A percentile compares a stretch with the other conserved stretches of the same genome.
These are phyloP conservation scores for Quadroppia sp. DNA, from an alignment of 2,888 invertebrate species.

Conservation along the genomic window DNA sequence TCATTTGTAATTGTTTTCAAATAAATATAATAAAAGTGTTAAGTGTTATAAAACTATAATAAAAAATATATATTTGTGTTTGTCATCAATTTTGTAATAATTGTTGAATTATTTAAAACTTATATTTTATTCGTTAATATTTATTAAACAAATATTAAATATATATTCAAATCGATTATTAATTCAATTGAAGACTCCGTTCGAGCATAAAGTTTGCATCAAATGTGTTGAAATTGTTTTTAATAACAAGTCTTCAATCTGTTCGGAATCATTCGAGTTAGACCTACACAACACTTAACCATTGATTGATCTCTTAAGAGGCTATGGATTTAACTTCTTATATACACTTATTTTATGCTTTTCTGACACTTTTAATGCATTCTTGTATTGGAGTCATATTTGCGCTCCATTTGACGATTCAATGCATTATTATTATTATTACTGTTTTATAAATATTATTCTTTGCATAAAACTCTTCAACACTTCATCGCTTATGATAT, in stretches of 20 bases:
- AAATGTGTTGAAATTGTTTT: neutral
- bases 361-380: conserved; percentile 9
- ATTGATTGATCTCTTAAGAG: neutral
- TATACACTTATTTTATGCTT: neutral
- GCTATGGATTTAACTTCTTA: neutral
- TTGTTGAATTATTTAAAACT: too few relatives aligned
- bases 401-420: conserved; percentile 13
- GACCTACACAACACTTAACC: neutral
- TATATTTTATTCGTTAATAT: too few relatives aligned
- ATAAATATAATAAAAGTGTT: too few relatives aligned
- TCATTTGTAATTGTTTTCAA: too few relatives aligned
- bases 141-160: too few relatives aligned
- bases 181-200: neutral
- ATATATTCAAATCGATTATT: too few relatives aligned
- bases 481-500: conserved; percentile 26
- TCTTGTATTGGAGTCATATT: neutral
- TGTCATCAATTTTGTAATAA: too few relatives aligned
- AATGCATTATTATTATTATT: neutral
- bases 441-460: too few relatives aligned
- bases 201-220: neutral
- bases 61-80: too few relatives aligned
- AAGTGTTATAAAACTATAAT: too few relatives aligned
- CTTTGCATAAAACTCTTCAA: conserved; percentile 3
- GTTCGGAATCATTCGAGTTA: neutral
- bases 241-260: neutral